Evolutionary conservation across 2,888 invertebrate species (phyloP).

Genomic region (Zootermopsis nevadensis): DNA sequence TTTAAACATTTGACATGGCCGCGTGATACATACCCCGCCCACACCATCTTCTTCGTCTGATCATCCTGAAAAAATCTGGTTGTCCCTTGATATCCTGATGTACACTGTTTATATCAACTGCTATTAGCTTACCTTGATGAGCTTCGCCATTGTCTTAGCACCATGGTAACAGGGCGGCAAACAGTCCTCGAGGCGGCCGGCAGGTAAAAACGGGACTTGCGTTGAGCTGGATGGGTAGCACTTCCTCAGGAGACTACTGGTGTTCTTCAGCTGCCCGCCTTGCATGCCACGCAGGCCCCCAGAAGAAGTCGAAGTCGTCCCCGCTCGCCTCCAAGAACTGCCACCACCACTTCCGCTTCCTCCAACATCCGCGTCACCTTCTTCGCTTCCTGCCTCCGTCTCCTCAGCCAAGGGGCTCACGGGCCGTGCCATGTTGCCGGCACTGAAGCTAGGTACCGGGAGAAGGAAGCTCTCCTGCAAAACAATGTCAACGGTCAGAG

Average conservation of each 20-base stretch:
- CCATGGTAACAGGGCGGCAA: slow-evolving; percentile 70
- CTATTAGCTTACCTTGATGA: slow-evolving; percentile 66
- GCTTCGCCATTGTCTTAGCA: slow-evolving; percentile 68
- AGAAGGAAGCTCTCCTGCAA: slow-evolving; percentile 59
- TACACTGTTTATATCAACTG: no score
- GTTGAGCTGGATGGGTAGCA: slow-evolving; percentile 61
- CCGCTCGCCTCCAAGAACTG: slow-evolving; percentile 42
- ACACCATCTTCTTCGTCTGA: no score
- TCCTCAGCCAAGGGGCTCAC: slow-evolving; percentile 58
- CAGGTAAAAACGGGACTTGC: slow-evolving; percentile 62
- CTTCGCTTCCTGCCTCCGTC: slow-evolving; percentile 54
- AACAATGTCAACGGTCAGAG: background rate
- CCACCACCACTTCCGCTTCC: slow-evolving; percentile 45
- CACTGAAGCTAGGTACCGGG: slow-evolving; percentile 58
- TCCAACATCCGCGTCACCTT: slow-evolving; percentile 35
- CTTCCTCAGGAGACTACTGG: slow-evolving; percentile 59
- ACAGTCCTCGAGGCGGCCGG: slow-evolving; percentile 65
- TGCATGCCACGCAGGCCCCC: slow-evolving; percentile 50
- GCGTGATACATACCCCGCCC: no score
- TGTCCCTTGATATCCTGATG: no score
- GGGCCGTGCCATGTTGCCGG: slow-evolving; percentile 55
- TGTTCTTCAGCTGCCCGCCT: slow-evolving; percentile 48
- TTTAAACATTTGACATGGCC: no score
- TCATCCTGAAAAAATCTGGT: no score
- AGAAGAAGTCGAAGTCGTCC: slow-evolving; percentile 48